These are phyloP conservation scores for Meghimatium bilineatum DNA, from an alignment of 2,888 invertebrate species.

Conservation along the genomic window DNA sequence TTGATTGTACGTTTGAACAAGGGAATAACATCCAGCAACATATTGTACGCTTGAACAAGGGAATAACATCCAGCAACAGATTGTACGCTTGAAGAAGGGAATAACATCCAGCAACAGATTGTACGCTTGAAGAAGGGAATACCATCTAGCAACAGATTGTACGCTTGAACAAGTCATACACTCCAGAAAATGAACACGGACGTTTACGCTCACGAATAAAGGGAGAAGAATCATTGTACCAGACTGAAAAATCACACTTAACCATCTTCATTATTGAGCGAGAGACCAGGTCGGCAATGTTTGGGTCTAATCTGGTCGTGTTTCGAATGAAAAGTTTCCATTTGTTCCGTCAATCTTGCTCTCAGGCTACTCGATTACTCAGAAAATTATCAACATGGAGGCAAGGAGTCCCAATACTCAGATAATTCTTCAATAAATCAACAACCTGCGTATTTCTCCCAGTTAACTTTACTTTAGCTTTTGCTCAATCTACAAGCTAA, in stretches of 20 bases:
- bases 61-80: too few species aligned
- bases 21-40: too few species aligned
- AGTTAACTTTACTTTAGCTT: not conserved
- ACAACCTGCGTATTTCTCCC: not conserved
- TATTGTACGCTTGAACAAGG: too few species aligned
- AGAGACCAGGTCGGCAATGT: not conserved
- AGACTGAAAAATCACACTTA: not conserved
- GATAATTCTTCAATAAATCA: not conserved
- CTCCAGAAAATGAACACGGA: not conserved
- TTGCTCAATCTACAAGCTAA: not conserved
- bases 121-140: too few species aligned
- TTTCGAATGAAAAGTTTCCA: not conserved
- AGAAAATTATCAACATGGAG: not conserved
- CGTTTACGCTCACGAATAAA: not conserved
- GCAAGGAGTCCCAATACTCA: not conserved
- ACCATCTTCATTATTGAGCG: not conserved
- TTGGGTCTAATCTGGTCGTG: not conserved
- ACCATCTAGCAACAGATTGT: not conserved
- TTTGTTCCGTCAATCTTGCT: conserved; percentile 5
- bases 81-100: too few species aligned
- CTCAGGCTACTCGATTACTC: not conserved
- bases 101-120: too few species aligned
- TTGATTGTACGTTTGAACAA: too few species aligned
- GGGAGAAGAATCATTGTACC: not conserved
- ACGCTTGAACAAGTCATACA: not conserved